Percentiles rank a stretch among this genome's conserved stretches.
Conservation (phyloP, 2,797 vertebrate genomes). For the Galagoides demidoff region DNA sequence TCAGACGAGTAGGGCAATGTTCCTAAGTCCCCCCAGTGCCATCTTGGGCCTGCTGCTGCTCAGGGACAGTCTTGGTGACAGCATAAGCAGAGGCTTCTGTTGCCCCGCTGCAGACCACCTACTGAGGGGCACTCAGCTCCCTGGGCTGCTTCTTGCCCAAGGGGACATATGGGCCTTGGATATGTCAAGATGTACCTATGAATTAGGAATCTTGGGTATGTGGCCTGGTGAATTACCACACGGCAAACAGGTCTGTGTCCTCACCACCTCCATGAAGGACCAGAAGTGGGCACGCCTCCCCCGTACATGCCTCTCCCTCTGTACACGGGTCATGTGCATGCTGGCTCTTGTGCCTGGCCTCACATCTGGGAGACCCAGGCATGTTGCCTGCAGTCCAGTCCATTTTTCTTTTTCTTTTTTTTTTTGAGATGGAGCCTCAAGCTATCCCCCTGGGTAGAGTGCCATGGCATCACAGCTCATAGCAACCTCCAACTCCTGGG, state of each 20-base stretch:
- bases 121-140: fast-evolving
- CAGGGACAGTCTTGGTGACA: background rate
- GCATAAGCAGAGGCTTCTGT: background rate
- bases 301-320: background rate
- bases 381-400: too few species aligned
- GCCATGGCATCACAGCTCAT: too few species aligned
- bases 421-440: too few species aligned
- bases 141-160: background rate
- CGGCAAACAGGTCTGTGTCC: background rate
- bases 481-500: too few species aligned
- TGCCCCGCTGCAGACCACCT: background rate
- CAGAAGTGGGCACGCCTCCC: background rate
- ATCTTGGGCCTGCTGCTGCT: background rate
- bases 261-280: background rate
- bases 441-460: too few species aligned
- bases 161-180: background rate
- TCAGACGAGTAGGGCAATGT: background rate
- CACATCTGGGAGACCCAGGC: background rate
- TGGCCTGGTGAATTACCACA: background rate
- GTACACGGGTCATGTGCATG: fast-evolving
- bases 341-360: fast-evolving
- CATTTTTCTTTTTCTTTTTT: background rate
- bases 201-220: background rate
- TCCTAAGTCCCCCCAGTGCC: background rate
- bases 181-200: background rate